Evolutionary conservation across 2,113 vertebrate species (phyloP), one percentile per base, ranked within the genome.

Genomic region (Rousettus leschenaultii): DNA sequence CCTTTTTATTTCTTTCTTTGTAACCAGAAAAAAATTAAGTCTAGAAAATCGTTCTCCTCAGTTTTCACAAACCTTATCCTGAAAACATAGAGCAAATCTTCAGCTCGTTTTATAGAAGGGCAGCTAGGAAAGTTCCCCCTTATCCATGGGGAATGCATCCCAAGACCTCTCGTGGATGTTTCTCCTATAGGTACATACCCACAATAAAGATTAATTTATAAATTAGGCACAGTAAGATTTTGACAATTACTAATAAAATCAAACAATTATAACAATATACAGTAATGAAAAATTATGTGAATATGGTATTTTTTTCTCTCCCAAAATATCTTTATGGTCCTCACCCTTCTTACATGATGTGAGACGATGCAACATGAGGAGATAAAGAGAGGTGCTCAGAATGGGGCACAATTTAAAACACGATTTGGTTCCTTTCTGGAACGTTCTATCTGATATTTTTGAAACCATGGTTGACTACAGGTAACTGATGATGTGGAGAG

Each of bases 1-100:
- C 6, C 43, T 79, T 83, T 40, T 95, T 91, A 78, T 77, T 77
- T 79, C 87, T 63, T 92, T 89, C 86, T 91, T 83, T 96, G 43
- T 59, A 12, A 91, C 48, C 21, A 53, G 45, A 61, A 59, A 38
- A 45, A 57, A 79, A 53, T 40, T 38, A 84, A 24, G 14, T n/a
- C 9, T 35, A 61, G n/a, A 66, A 95, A 38, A 7, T 48, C n/a
- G 74, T 92, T 53, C 14, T 71, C 70, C 90, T 79, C 55, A 51
- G 22, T 45, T 28, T 40, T 91, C 53, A 89, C 15, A 89, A 75
- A 73, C 2, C 4, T 66, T 38, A 66, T 33, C 26, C 26, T 71
- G 78, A 70, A 63, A 88, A 38, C 80, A 33, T 73, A 91, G 91
- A 83, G 30, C 3, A 79, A 43, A 19, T 89, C 2, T 30, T n/a